Evolutionary conservation across 2,113 vertebrate species (phyloP).

Genomic region (Phyllopteryx taeniolatus): DNA sequence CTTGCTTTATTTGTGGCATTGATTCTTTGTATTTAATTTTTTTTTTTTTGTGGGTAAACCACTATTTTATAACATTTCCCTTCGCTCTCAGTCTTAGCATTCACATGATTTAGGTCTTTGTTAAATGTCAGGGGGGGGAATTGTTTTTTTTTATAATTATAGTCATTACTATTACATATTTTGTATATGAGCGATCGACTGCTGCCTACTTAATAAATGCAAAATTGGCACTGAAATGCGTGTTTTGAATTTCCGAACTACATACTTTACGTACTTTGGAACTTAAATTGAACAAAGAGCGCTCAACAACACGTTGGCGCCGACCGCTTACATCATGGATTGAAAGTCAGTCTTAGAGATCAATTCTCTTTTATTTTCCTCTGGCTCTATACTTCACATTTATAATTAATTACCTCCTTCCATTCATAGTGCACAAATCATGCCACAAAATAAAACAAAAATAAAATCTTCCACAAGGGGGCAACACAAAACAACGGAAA

Average conservation of each 20-base stretch:
- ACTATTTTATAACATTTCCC: neutral
- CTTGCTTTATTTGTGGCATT: neutral
- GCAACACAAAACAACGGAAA: constrained; percentile 19
- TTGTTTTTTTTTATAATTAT: too few relatives aligned
- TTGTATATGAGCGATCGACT: too few relatives aligned
- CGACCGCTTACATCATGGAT: too few relatives aligned
- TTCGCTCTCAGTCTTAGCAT: neutral
- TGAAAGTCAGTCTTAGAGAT: neutral
- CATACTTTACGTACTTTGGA: too few relatives aligned
- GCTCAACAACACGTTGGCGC: too few relatives aligned
- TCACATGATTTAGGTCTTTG: neutral
- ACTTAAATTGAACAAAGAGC: too few relatives aligned
- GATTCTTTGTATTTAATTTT: neutral
- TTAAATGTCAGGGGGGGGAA: neutral
- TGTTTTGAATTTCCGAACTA: too few relatives aligned
- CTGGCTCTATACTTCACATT: neutral
- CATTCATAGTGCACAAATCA: neutral
- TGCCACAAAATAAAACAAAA: too few relatives aligned
- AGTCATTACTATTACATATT: too few relatives aligned
- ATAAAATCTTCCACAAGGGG: constrained; percentile 37
- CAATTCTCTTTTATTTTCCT: neutral
- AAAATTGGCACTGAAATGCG: too few relatives aligned
- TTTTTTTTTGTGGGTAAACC: neutral
- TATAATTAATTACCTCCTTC: neutral
- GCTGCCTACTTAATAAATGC: too few relatives aligned